Base-by-base conservation (phyloP, 2,113 vertebrate genomes). In the Neolamprologus hecqui region DNA sequence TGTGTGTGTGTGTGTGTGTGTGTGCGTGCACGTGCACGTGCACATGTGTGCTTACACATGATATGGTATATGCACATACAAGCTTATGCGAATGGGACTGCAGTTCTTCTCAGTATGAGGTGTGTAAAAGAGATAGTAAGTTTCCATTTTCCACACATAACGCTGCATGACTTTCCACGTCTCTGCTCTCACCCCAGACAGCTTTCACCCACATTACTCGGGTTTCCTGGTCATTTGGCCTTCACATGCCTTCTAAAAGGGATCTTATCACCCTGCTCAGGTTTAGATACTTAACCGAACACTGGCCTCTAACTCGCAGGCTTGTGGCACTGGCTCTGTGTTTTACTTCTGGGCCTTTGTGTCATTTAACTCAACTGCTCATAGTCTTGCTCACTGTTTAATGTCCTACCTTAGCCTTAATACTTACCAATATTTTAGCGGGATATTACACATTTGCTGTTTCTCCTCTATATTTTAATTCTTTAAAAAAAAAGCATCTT, bases 181-280 rank as follows among this genome's bases (percentile, higher is more conserved):
- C 89, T 88, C 88, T 65, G 86, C 90, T 89, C 92, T 92, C 84
- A 88, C 80, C 84, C 84, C 9, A 57, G 90, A 93, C 94, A 91
- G 94, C 93, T 94, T 95, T 95, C 90, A 87, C 91, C 88, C 86
- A 90, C 91, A 92, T 93, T 91, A 81, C 90, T 94, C 92, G 80
- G 90, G 94, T 94, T 95, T 95, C 95, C 83, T 82, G 87, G 79
- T 93, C 91, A 90, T 94, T 94, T 93, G 91, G 88, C 89, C 93
- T 92, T 94, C 86, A 65, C 91, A 92, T 95, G 91, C 89, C 94
- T 94, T 95, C 93, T 94, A 92, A 93, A 93, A 82, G 84, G 92
- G 93, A 95, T 96, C 92, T 93, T 93, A 94, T 96, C 94, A 89
- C 94, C 89, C 90, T 93, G 6, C 90, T 93, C 92, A 84, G 93